Evolutionary conservation across 2,797 vertebrate genomes (phyloP), one percentile per base, ranked within the genome.

Genomic region (Lagorchestes hirsutus): DNA sequence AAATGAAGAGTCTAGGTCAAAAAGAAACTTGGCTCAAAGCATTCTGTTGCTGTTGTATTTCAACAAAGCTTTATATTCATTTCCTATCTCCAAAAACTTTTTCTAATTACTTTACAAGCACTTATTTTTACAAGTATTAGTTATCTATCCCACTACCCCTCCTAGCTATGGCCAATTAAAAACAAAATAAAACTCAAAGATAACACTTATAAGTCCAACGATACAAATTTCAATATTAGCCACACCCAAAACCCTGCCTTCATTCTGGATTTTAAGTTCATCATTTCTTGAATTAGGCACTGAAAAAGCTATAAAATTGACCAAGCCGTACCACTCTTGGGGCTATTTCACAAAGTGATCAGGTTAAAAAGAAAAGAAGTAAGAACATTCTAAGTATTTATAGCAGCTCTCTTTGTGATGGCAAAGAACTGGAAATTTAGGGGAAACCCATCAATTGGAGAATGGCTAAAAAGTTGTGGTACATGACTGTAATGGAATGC

Each of bases 1-100:
- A 95, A 96, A 4, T 82, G 18, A 93, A 95, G 93, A 67, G 28
- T 46, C 40, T 82, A 82, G 22, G n/a, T 82, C 74, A 82, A 46
- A 82, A 46, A 82, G 18, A 46, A 82, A 46, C 74, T 24, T 82
- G 6, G 40, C 22, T 46, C 74, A 82, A 82, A 82, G 40, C 40
- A 82, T 46, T 82, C 11, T 40, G 40, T 82, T 82, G 34, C 14
- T 67, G n/a, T 24, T 24, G 18, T 82, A 46, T 27, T 46, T 82
- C 13, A 82, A 27, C 46, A 82, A 74, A 46, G 22, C 8, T 4
- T 82, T 82, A 46, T 82, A 46, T 10, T 82, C 18, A 46, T 1
- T 46, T 9, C 22, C 9, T 27, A 82, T 82, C 40, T 46, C 40
- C 40, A 82, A 46, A 82, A 82, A 3, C 74, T 82, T 82, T 46